These are phyloP conservation scores for Acanthurus leucopareius DNA, from an alignment of 2,797 vertebrate species.

Conservation along the genomic window DNA sequence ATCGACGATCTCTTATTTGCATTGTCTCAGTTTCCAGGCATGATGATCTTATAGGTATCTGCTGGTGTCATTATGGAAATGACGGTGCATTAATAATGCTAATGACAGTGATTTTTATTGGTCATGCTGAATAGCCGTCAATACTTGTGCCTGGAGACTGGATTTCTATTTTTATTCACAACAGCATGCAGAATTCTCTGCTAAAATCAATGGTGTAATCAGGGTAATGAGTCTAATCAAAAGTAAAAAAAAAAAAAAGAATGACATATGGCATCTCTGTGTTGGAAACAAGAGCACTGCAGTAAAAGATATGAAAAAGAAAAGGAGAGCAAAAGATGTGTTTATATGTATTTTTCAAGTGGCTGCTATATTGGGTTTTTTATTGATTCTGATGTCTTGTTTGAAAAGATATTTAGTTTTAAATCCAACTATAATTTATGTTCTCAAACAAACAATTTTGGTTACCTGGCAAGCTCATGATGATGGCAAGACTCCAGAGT, in stretches of 20 bases:
- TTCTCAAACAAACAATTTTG: too few relatives aligned
- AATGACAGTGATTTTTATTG: slow-evolving; percentile 18
- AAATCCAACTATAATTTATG: too few relatives aligned
- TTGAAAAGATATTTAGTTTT: too few relatives aligned
- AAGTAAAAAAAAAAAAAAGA: background rate
- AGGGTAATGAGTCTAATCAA: background rate
- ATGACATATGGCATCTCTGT: too few relatives aligned
- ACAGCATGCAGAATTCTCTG: background rate
- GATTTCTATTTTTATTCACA: slow-evolving; percentile 25
- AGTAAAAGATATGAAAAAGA: too few relatives aligned
- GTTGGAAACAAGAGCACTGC: too few relatives aligned
- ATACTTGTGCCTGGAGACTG: slow-evolving; percentile 21
- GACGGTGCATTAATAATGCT: slow-evolving; percentile 18
- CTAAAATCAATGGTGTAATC: slow-evolving; percentile 29
- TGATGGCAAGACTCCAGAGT: too few relatives aligned
- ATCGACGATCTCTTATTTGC: slow-evolving; percentile 24
- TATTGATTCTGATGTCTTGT: too few relatives aligned
- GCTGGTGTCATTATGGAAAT: slow-evolving; percentile 20
- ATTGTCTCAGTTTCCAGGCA: slow-evolving; percentile 36
- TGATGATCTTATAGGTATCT: slow-evolving; percentile 36
- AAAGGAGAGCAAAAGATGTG: too few relatives aligned
- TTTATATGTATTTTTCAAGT: too few relatives aligned
- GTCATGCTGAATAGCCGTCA: slow-evolving; percentile 18
- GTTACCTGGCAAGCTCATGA: too few relatives aligned
- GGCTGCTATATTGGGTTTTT: too few relatives aligned